phyloP scores from a whole-genome alignment of 2,797 vertebrate species.

The Amblyraja radiata region DNA sequence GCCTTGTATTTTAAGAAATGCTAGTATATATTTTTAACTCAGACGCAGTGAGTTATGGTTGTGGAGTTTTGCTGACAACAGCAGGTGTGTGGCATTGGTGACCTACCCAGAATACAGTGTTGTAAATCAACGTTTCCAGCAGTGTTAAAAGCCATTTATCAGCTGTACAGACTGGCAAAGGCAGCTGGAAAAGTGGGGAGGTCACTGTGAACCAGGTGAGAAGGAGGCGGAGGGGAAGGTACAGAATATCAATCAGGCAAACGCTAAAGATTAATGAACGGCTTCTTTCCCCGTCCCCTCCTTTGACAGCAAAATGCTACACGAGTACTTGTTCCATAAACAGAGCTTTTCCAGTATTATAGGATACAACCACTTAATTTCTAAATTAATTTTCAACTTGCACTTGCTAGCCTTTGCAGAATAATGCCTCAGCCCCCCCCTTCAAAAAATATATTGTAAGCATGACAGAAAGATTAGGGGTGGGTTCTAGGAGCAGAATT shows the following conservation, averaged over 20 bases:
- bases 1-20: slow-evolving; percentile 10
- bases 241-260: slow-evolving; percentile 10
- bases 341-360: background rate
- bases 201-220: slow-evolving; percentile 29
- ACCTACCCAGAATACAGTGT: slow-evolving; percentile 29
- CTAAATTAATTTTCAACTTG: background rate
- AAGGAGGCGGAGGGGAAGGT: background rate
- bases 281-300: background rate
- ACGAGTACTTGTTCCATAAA: background rate
- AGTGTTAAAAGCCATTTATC: slow-evolving; percentile 29
- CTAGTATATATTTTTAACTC: slow-evolving; percentile 19
- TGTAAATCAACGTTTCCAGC: slow-evolving; percentile 24
- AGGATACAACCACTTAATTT: background rate
- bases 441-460: background rate
- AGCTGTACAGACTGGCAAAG: background rate
- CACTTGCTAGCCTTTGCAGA: too few species aligned
- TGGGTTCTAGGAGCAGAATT: too few species aligned
- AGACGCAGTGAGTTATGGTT: background rate
- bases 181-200: background rate
- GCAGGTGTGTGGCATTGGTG: slow-evolving; percentile 1
- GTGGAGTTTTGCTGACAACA: slow-evolving; percentile 14
- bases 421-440: background rate
- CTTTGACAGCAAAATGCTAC: background rate
- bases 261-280: background rate
- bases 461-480: too few species aligned